Evolutionary conservation across 23 tunicate species (phyloP).

Genomic region (Pegea sp.): DNA sequence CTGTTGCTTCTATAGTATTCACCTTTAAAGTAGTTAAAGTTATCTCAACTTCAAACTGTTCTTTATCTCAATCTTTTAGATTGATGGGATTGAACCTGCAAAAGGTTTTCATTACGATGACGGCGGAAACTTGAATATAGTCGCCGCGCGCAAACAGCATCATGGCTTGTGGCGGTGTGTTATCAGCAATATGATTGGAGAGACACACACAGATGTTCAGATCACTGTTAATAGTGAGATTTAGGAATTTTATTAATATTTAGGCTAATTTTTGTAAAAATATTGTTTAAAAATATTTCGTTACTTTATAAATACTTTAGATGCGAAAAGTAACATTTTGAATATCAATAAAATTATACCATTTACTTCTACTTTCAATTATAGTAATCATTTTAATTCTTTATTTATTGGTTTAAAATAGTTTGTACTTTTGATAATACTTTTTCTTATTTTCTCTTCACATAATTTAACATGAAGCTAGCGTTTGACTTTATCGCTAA

Average conservation of each 20-base stretch:
- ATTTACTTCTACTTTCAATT: not conserved
- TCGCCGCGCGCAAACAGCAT: conserved; percentile 15
- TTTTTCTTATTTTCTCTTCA: too few relatives aligned
- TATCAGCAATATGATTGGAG: conserved; percentile 37
- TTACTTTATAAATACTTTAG: too few relatives aligned
- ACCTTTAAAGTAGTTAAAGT: too few relatives aligned
- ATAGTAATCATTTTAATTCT: not conserved
- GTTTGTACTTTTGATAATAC: too few relatives aligned
- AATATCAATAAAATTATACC: not conserved
- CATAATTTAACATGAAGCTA: too few relatives aligned
- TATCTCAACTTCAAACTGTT: not conserved
- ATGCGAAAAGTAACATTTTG: not conserved
- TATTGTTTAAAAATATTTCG: too few relatives aligned
- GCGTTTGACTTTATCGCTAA: not conserved
- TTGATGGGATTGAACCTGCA: not conserved
- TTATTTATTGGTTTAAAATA: too few relatives aligned
- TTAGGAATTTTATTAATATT: not conserved
- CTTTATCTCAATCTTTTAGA: not conserved
- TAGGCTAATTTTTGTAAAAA: too few relatives aligned
- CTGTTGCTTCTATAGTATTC: too few relatives aligned
- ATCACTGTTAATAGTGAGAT: conserved; percentile 36
- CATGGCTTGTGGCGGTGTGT: conserved; percentile 72
- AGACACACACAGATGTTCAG: conserved; percentile 12
- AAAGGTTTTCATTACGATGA: not conserved
- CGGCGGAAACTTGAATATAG: conserved; percentile 22